Evolutionary conservation across 2,113 vertebrate genomes (phyloP), one percentile per base, ranked within the genome.

Genomic region (Heliornis fulica): DNA sequence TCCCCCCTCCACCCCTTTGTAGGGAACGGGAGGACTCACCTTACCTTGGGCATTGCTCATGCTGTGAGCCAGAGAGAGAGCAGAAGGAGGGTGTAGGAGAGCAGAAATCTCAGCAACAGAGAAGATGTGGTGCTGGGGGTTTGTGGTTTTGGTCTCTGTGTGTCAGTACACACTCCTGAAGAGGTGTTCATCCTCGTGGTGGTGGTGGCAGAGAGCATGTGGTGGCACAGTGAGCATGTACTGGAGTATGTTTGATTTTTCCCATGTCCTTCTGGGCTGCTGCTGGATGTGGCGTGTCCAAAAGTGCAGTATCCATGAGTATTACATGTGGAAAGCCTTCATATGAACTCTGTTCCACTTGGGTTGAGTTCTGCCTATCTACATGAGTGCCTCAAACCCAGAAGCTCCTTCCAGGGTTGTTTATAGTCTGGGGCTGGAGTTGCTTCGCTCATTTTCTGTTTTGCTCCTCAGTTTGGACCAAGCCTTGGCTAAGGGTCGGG

Each of bases 1-100:
- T 26, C 16, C 23, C 38, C 31, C 28, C 7, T 40, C 45, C 9
- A 0, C 7, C 2, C 10, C 36, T 61, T 22, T 1, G 2, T 3
- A 8, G 78, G 48, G 45, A 51, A 16, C 2, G 6, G 6, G 5
- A 38, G 48, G 26, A 4, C 16, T 48, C 15, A 20, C 28, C 76
- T 54, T 36, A 32, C 59, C n/a, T 43, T 13, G 43, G 11, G 40
- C 2, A 5, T 0, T 10, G 43, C 7, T 71, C 32, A 3, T 23
- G 46, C 28, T 32, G 59, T 8, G 65, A 82, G 72, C 17, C 20
- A n/a, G n/a, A n/a, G n/a, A n/a, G n/a, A n/a, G n/a, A n/a, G n/a
- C n/a, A n/a, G n/a, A n/a, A n/a, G n/a, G n/a, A n/a, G n/a, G n/a
- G n/a, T n/a, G n/a, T n/a, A n/a, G n/a, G n/a, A n/a, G n/a, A 34